phyloP scores from a whole-genome alignment of 2,888 invertebrate species.

The Nephrotoma flavescens region DNA sequence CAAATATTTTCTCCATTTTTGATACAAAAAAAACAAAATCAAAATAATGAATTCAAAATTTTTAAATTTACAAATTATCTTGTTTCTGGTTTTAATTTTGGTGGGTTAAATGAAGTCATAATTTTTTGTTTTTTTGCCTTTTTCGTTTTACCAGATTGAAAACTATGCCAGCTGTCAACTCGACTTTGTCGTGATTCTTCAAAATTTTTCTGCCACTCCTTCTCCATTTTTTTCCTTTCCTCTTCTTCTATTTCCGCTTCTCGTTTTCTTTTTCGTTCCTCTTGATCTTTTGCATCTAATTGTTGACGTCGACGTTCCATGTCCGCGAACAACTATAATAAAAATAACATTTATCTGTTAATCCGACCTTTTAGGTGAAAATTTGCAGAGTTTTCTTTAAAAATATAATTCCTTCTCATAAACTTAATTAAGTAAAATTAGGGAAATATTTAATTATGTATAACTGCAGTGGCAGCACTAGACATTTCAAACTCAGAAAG shows the following conservation, averaged over 20 bases:
- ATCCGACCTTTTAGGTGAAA: too few relatives aligned
- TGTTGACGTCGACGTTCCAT: conserved; percentile 85
- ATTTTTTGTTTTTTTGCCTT: conserved; percentile 70
- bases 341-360: background rate
- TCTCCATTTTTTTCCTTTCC: conserved; percentile 75
- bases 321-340: conserved; percentile 55
- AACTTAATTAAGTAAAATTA: too few relatives aligned
- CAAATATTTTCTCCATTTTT: background rate
- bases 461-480: too few relatives aligned
- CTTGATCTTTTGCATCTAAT: conserved; percentile 76
- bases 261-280: conserved; percentile 84
- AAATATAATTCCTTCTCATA: too few relatives aligned
- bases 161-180: conserved; percentile 86
- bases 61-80: conserved; percentile 41
- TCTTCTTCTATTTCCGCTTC: conserved; percentile 89
- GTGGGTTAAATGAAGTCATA: conserved; percentile 68
- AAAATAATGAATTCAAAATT: background rate
- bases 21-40: background rate
- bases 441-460: too few relatives aligned
- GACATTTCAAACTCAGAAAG: too few relatives aligned
- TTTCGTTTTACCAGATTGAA: conserved; percentile 54
- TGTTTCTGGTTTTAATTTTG: conserved; percentile 85
- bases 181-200: conserved; percentile 89
- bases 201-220: conserved; percentile 98
- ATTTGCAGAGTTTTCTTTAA: too few relatives aligned